These are phyloP conservation scores for Plebejus anna DNA, from an alignment of 2,888 invertebrate genomes.

Conservation along the genomic window DNA sequence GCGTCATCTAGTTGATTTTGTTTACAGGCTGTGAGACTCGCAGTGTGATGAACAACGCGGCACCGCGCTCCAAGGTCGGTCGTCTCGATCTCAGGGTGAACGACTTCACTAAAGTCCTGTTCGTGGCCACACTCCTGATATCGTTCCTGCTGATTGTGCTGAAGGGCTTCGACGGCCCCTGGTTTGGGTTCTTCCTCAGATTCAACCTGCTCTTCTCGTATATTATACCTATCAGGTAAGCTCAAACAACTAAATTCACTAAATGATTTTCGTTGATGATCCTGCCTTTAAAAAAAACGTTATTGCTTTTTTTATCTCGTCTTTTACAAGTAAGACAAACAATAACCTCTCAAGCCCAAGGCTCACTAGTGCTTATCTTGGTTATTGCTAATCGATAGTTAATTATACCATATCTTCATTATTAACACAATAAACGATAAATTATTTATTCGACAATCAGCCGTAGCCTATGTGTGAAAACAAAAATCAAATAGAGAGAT, in stretches of 20 bases:
- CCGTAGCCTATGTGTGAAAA: too few relatives aligned
- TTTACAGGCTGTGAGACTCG: slow-evolving; percentile 92
- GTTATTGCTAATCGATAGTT: too few relatives aligned
- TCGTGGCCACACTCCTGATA: slow-evolving; percentile 92
- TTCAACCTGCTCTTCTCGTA: slow-evolving; percentile 98
- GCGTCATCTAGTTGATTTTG: background rate
- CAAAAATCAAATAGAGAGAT: too few relatives aligned
- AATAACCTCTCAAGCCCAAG: too few relatives aligned
- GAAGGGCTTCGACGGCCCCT: slow-evolving; percentile 97
- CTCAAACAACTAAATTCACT: slow-evolving; percentile 25
- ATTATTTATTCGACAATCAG: too few relatives aligned
- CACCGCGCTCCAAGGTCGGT: slow-evolving; percentile 97
- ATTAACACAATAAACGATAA: too few relatives aligned
- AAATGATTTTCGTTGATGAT: too few relatives aligned
- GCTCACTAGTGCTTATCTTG: too few relatives aligned
- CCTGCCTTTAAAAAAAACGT: too few relatives aligned
- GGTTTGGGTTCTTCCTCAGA: slow-evolving; percentile 97
- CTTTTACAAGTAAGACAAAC: too few relatives aligned
- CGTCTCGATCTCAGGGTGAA: slow-evolving; percentile 97
- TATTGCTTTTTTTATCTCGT: too few relatives aligned
- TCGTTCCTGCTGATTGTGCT: slow-evolving; percentile 97
- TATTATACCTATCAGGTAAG: slow-evolving; percentile 97
- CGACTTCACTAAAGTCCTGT: slow-evolving; percentile 96
- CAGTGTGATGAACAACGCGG: slow-evolving; percentile 99
- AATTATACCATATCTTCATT: too few relatives aligned